phyloP scores from a whole-genome alignment of 2,113 vertebrate genomes.

The Tichodroma muraria region DNA sequence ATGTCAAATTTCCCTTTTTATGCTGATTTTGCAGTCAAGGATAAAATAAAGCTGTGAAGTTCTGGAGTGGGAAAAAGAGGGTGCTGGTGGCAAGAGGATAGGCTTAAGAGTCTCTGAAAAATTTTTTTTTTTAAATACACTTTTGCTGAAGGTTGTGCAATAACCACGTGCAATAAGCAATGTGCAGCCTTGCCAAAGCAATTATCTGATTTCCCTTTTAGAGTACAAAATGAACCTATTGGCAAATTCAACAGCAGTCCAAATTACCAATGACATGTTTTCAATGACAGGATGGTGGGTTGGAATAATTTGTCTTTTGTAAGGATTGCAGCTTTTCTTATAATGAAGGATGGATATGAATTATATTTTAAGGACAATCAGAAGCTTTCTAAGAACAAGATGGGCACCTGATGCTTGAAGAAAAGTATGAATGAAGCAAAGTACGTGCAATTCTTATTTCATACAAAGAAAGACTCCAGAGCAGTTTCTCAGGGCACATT shows the following conservation, averaged over 20 bases:
- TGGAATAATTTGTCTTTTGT: background rate
- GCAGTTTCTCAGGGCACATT: background rate
- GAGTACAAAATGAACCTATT: background rate
- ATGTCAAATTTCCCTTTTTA: background rate
- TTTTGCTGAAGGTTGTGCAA: constrained; percentile 5
- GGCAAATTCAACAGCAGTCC: background rate
- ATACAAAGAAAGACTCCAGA: background rate
- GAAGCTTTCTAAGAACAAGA: background rate
- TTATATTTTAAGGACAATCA: background rate
- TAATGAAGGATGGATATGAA: background rate
- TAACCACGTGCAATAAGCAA: background rate
- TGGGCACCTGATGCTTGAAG: background rate
- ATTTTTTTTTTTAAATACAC: background rate
- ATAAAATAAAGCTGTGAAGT: background rate
- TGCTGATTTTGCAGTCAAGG: background rate
- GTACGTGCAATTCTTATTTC: background rate
- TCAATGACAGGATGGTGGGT: background rate
- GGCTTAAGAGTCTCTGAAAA: background rate
- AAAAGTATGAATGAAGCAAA: background rate
- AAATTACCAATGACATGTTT: background rate
- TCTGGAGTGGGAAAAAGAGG: background rate
- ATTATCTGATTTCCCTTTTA: background rate
- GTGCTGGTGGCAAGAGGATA: background rate
- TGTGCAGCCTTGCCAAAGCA: background rate
- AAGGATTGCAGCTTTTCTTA: background rate